Conservation (phyloP, 2,888 invertebrate genomes). For the Seira ritae region DNA sequence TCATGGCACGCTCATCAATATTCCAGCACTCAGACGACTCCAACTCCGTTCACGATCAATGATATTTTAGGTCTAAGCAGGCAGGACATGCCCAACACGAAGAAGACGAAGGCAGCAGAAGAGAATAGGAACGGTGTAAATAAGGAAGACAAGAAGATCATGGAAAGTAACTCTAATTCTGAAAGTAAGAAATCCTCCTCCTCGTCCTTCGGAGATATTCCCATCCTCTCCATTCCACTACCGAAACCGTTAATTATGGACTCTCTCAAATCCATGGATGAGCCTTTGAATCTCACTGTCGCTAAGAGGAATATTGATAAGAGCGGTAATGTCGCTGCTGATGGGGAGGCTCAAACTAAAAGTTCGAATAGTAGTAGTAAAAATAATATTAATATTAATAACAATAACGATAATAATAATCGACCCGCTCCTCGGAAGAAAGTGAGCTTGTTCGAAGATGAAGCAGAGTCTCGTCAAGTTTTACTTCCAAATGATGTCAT, state of each 20-base stretch:
- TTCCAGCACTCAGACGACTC: conserved; percentile 86
- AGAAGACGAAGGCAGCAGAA: conserved; percentile 59
- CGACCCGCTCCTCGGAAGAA: conserved; percentile 48
- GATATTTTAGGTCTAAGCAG: conserved; percentile 86
- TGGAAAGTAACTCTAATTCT: conserved; percentile 36
- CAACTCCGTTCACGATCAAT: conserved; percentile 91
- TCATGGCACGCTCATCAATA: conserved; percentile 95
- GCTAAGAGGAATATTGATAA: conserved; percentile 73
- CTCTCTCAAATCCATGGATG: conserved; percentile 71
- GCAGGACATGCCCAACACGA: conserved; percentile 71
- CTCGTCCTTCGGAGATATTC: conserved; percentile 36
- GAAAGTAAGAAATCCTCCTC: conserved; percentile 33
- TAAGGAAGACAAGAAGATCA: conserved; percentile 4
- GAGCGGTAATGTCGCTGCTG: conserved; percentile 10
- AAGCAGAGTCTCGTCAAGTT: conserved; percentile 42
- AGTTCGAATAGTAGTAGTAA: neutral
- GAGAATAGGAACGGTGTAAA: neutral
- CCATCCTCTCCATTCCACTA: conserved; percentile 49
- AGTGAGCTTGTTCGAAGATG: conserved; percentile 19
- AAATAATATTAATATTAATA: neutral
- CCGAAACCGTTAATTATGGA: conserved; percentile 54
- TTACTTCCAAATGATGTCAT: conserved; percentile 71
- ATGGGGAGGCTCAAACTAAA: too few relatives aligned
- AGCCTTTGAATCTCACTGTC: conserved; percentile 75
- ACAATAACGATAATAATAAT: conserved; percentile 22